Base-by-base conservation (phyloP, 2,888 invertebrate species). In the Zaprionus lineosus region DNA sequence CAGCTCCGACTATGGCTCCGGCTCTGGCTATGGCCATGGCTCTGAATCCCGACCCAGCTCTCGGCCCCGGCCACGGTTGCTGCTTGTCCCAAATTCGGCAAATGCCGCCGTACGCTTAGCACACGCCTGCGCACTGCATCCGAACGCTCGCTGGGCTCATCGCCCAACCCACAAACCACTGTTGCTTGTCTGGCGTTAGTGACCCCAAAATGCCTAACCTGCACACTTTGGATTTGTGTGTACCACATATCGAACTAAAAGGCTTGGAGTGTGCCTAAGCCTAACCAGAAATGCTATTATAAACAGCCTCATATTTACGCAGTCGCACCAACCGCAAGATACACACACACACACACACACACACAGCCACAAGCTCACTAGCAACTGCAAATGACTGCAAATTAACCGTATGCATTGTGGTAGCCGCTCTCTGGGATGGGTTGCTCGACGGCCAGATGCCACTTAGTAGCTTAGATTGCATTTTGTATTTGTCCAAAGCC, bases 171-270 rank as follows among this genome's bases (percentile, higher is more conserved):
- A 7, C 28, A 3, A 18, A 16, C 14, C 11, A 29, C 33, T 28
- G 24, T 36, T 37, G 44, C 26, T 9, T 33, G 19, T 16, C 28
- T 46, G 67, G 48, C 63, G 43, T 63, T 67, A 59, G 41, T 36
- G 29, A 14, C 39, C 37, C 65, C 40, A 9, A n/a, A n/a, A 41
- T 51, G 47, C 85, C 59, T 64, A 82, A 84, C 82, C 76, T 77
- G 61, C 69, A 64, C 78, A 81, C 82, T 77, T 37, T 28, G 29
- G 19, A 64, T 77, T 74, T 51, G 40, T 73, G 78, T 84, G 82
- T 77, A 82, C 74, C 78, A 51, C 68, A 73, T 61, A 47, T 51
- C 37, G 34, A n/a, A n/a, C n/a, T n/a, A n/a, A n/a, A n/a, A n/a
- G n/a, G n/a, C n/a, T n/a, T n/a, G n/a, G n/a, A n/a, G n/a, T n/a